phyloP scores from a whole-genome alignment of 2,113 vertebrate species.

The Antigone vipio region DNA sequence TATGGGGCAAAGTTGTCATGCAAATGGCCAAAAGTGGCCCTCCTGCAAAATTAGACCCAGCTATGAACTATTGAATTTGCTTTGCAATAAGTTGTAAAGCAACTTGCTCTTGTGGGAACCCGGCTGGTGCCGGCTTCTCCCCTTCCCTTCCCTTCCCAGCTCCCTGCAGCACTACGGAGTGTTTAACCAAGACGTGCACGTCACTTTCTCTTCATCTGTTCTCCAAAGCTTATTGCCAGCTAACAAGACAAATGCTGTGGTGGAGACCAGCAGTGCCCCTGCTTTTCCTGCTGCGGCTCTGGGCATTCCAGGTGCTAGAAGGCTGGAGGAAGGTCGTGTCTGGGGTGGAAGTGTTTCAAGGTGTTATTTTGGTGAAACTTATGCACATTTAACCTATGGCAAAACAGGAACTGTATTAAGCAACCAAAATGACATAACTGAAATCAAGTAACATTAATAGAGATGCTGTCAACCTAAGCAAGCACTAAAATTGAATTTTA shows the following conservation, averaged over 20 bases:
- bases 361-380: not conserved
- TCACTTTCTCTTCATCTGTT: not conserved
- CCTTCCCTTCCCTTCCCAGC: not conserved
- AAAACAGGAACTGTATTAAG: not conserved
- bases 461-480: not conserved
- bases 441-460: not conserved
- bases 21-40: not conserved
- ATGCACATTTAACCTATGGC: not conserved
- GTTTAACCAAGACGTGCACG: not conserved
- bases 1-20: not conserved
- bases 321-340: not conserved
- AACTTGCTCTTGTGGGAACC: accelerated
- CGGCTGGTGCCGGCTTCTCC: not conserved
- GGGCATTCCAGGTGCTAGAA: not conserved
- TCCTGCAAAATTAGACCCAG: not conserved
- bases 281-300: not conserved
- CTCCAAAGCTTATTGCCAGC: not conserved
- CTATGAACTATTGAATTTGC: not conserved
- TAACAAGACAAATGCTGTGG: not conserved
- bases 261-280: not conserved
- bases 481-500: not conserved
- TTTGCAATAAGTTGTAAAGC: not conserved
- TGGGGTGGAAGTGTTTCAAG: not conserved
- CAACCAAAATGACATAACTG: not conserved
- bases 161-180: not conserved